Evolutionary conservation across 2,797 vertebrate genomes (phyloP).

Genomic region (Bryconaethiops microstoma): DNA sequence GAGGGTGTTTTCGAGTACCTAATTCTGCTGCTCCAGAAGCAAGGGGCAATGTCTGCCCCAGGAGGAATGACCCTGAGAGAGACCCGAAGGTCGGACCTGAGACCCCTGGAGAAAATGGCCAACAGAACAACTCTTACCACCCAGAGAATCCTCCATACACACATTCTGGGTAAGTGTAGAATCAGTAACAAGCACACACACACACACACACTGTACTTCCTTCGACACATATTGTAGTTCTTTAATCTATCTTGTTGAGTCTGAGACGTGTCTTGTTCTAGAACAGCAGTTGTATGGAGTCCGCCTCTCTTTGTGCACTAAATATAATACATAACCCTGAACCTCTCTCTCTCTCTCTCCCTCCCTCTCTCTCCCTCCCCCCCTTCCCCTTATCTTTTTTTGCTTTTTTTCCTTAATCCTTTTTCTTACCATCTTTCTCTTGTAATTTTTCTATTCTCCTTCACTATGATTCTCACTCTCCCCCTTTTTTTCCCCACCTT

Average conservation of each 20-base stretch:
- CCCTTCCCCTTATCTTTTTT: not conserved
- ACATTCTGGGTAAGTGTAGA: constrained; percentile 64
- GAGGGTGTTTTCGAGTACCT: constrained; percentile 24
- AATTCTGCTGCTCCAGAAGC: constrained; percentile 27
- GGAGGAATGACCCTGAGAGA: not conserved
- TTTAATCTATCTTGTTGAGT: too few species aligned
- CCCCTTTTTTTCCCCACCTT: not conserved
- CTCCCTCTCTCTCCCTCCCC: not conserved
- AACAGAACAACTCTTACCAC: constrained; percentile 47
- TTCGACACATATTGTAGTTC: too few species aligned
- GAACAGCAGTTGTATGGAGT: too few species aligned
- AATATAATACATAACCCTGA: too few species aligned
- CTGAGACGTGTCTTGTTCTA: too few species aligned
- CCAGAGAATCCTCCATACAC: constrained; percentile 45
- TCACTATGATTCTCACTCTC: not conserved
- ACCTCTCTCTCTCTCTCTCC: not conserved
- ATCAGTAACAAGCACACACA: constrained; percentile 1
- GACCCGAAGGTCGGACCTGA: constrained; percentile 36
- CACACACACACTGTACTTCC: not conserved
- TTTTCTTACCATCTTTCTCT: not conserved
- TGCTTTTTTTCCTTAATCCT: not conserved
- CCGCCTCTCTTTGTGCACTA: too few species aligned
- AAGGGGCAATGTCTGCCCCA: not conserved
- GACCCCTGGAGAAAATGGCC: constrained; percentile 47
- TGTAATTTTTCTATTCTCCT: not conserved